Base-by-base conservation (phyloP, 2,797 vertebrate species). In the Chelmon rostratus region DNA sequence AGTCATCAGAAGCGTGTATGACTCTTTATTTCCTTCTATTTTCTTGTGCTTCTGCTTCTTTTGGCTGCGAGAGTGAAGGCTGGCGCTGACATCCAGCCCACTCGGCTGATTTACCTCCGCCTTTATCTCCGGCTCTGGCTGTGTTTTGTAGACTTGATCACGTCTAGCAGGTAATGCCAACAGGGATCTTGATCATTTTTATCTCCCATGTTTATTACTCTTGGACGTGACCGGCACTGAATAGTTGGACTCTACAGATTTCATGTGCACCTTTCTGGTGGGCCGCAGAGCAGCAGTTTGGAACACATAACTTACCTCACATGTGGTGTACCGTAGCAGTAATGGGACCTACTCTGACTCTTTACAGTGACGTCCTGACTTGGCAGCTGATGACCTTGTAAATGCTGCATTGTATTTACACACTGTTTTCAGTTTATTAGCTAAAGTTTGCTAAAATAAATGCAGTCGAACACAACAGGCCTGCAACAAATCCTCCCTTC, bases 101-200 rank as follows among this genome's bases (percentile, higher is more conserved):
- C 50, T 54, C 35, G 47, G 8, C 61, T 89, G 86, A 91, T 88
- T 83, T 90, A 85, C 40, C 76, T 31, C n/a, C 35, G 10, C 25
- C 58, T 79, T 75, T 79, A 79, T 88, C 56, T 86, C 67, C 15
- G 73, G 46, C 69, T 61, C 70, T 77, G 71, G 42, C 68, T 73
- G 57, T 78, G 72, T 84, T 86, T 79, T 80, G 79, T 81, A 63
- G 75, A 72, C 69, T 58, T 71, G 68, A 87, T 88, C 71, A 79
- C 46, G 10, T 82, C 83, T 69, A 23, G 53, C 82, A 79, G 84
- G 76, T 88, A 52, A 74, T 73, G 79, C 77, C 86, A 76, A 33
- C 15, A 1, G 69, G 70, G 77, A 67, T 64, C 69, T 87, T 78
- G 79, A 86, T 90, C 76, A 88, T 86, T 91, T 91, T 87, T 85